Evolutionary conservation across 2,888 invertebrate species (phyloP).

Genomic region (Platycnemis pennipes): DNA sequence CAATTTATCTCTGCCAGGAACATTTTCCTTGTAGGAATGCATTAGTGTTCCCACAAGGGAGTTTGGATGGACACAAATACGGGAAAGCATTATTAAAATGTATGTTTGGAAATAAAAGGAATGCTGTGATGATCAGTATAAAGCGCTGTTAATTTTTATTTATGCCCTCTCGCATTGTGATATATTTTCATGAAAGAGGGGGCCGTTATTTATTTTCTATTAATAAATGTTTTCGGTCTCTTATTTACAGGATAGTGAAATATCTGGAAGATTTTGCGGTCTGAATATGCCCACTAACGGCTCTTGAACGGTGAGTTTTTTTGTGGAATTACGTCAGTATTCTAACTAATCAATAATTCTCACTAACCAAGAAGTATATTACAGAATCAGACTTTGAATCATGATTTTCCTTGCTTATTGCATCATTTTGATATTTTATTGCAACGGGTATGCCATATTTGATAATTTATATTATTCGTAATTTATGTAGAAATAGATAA

Average conservation of each 20-base stretch:
- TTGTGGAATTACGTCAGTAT: too few species aligned
- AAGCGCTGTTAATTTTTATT: background rate
- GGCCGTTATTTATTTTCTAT: background rate
- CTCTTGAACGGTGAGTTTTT: too few species aligned
- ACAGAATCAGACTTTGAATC: too few species aligned
- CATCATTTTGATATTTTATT: too few species aligned
- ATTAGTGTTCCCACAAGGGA: background rate
- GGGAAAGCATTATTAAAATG: background rate
- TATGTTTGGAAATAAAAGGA: background rate
- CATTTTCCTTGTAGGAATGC: background rate
- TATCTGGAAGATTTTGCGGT: background rate
- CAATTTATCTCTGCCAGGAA: slow-evolving; percentile 1
- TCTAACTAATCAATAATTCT: too few species aligned
- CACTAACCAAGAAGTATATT: too few species aligned
- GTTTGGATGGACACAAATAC: background rate
- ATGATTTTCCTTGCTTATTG: too few species aligned
- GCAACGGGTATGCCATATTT: too few species aligned
- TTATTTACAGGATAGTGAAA: background rate
- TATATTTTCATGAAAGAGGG: background rate
- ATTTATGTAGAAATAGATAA: too few species aligned
- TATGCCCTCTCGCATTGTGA: background rate
- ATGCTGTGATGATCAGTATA: background rate
- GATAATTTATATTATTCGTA: too few species aligned
- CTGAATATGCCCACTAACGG: too few species aligned
- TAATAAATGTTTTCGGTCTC: background rate